These are phyloP conservation scores for Coregonus suidteri DNA, from an alignment of 2,797 vertebrate genomes.

Conservation along the genomic window DNA sequence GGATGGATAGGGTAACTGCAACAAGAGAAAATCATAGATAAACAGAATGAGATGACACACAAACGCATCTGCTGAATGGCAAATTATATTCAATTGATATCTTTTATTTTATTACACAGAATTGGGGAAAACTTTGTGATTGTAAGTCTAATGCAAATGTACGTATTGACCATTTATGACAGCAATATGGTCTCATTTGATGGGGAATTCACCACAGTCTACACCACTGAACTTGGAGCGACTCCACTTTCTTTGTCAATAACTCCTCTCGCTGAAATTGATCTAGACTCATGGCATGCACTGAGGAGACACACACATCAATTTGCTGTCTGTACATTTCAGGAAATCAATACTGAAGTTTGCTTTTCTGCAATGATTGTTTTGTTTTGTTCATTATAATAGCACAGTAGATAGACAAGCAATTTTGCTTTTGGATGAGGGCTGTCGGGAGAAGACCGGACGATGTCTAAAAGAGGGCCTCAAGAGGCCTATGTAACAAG, in stretches of 20 bases:
- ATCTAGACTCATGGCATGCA: conserved; percentile 68
- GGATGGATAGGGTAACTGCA: conserved; percentile 34
- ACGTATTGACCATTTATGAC: conserved; percentile 44
- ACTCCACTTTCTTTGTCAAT: conserved; percentile 71
- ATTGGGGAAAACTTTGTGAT: conserved; percentile 3
- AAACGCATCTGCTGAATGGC: too few relatives aligned
- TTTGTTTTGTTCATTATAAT: conserved; percentile 64
- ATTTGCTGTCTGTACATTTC: conserved; percentile 76
- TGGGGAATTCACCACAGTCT: conserved; percentile 61
- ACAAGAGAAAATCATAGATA: not conserved
- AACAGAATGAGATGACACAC: too few relatives aligned
- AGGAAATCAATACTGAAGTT: conserved; percentile 74
- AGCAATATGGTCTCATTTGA: conserved; percentile 48
- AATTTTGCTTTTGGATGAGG: conserved; percentile 60
- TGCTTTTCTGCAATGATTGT: conserved; percentile 75
- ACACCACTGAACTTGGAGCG: conserved; percentile 62
- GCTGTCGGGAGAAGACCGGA: conserved; percentile 9
- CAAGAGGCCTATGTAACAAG: not conserved
- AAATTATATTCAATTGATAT: not conserved
- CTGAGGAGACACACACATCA: conserved; percentile 71
- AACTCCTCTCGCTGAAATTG: conserved; percentile 75
- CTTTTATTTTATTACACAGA: not conserved
- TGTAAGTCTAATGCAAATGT: conserved; percentile 36
- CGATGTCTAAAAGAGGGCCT: not conserved
- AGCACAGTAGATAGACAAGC: conserved; percentile 45